Evolutionary conservation across 2,797 vertebrate genomes (phyloP), one percentile per base, ranked within the genome.

Genomic region (Pangasius macronema): DNA sequence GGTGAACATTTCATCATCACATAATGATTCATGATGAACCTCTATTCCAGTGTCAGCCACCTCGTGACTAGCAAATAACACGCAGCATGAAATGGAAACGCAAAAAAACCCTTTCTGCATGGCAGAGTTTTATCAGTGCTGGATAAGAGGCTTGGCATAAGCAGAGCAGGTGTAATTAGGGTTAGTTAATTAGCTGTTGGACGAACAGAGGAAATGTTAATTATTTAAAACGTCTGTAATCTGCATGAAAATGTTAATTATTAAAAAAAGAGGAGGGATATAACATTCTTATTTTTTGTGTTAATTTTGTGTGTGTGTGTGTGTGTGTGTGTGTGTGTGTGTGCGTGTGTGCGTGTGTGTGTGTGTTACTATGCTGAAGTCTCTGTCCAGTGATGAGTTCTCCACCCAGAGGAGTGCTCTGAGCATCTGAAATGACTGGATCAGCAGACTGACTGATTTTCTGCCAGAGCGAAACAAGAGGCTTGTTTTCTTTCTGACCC

Each of bases 401-500:
- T 86, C 63, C 53, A 85, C 77, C 77, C 82, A 72, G 51, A 84
- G 82, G 72, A 83, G 61, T 22, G 36, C 84, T 81, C 42, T 68
- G 36, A 85, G 87, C 73, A 72, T 72, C 82, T 80, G 76, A 63
- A 94, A 93, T 92, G 93, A 93, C 92, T 76, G 73, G 81, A 85
- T 77, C 73, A 83, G 72, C 49, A 79, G 61, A 67, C 86, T 93
- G 94, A 94, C 91, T 92, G 93, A 93, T 87, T 77, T 73, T 65
- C 93, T 93, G 94, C 92, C 94, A 93, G 91, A 86, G 93, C 91
- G 91, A 92, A 90, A 90, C 86, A 80, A 77, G 76, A 22, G 89
- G 89, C 92, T 93, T 93, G 93, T 94, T 93, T 93, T 91, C 91
- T 92, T 90, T 92, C 88, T 92, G 89, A 85, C 87, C 11, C 51